Conservation (phyloP, 92 coral and sea anemone genomes). For the Isaurus tuberculatus region DNA sequence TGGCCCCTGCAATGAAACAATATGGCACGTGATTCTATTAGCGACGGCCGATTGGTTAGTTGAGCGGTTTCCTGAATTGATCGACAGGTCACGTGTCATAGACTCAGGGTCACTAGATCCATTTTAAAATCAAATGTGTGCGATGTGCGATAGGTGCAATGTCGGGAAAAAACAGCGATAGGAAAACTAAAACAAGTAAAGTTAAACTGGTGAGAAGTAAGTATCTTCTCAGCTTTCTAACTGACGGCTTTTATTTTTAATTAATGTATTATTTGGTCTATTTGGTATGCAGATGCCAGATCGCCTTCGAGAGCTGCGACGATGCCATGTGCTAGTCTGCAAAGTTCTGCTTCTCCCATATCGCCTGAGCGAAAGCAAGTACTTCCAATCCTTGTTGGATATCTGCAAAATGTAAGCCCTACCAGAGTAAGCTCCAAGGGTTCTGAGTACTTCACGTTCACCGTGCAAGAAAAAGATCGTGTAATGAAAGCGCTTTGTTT, state of each 20-base stretch:
- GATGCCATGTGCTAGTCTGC: conserved; percentile 5
- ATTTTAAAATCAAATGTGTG: neutral
- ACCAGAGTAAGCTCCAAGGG: conserved; percentile 34
- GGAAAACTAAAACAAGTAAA: neutral
- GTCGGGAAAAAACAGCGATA: neutral
- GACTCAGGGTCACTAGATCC: neutral
- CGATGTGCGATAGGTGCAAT: neutral
- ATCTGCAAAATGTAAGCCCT: conserved; percentile 64
- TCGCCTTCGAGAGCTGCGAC: conserved; percentile 9
- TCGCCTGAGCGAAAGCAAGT: conserved; percentile 14
- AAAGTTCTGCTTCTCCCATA: conserved; percentile 12
- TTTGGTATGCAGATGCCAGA: conserved; percentile 19
- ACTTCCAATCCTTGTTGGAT: conserved; percentile 56
- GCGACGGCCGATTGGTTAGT: conserved; percentile 3
- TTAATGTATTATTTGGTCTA: neutral
- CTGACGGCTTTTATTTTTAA: neutral
- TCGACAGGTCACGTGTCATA: conserved; percentile 7
- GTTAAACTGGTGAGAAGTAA: neutral
- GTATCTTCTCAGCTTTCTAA: no score
- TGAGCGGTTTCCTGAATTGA: neutral
- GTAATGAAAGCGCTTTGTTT: conserved; percentile 43
- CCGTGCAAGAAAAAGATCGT: conserved; percentile 47
- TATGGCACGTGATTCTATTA: neutral
- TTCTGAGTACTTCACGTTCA: conserved; percentile 39
- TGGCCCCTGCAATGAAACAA: no score